Base-by-base conservation (phyloP, 1,140 invertebrate species). In the Bombus waltoni region DNA sequence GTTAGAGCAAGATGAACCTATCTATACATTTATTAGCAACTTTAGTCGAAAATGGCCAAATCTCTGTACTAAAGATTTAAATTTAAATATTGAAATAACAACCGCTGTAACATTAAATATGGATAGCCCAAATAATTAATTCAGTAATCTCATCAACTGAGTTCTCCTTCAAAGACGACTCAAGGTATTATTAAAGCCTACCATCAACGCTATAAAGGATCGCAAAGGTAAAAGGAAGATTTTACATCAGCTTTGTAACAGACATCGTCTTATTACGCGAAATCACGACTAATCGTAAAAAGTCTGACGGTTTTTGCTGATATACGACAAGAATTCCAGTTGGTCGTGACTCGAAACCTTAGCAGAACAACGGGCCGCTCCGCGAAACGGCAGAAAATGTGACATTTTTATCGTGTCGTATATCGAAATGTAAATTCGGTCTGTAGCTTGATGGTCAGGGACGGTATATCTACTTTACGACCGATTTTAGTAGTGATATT, bases 381-480 rank as follows among this genome's bases (percentile, higher is more conserved):
- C 79, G 57, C 72, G 76, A 70, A 44, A 28, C 81, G 42, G 81
- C 83, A 83, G 75, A 79, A 92, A 87, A 92, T 85, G 85, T 91
- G 92, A 92, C 91, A 91, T 91, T 93, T 93, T 93, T 93, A 93
- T 93, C 92, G 91, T 80, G 90, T 88, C 91, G 85, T 93, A 93
- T 93, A 93, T 92, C 90, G 92, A 90, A 93, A 93, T 93, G 92
- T 93, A 93, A 93, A 93, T 93, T 91, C 88, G 90, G 89, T 88
- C 88, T 88, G 87, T 72, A 82, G 82, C 87, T 65, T 74, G 84
- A 85, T 81, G 78, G 42, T 44, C 79, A 57, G 81, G 47, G 70
- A 53, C 75, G 78, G 81, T 92, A 91, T 93, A 90, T 92, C 86
- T 89, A 81, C 81, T 93, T 93, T 93, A 93, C 91, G 88, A 85